A percentile compares a stretch with the other conserved stretches of the same genome.
Conservation (phyloP, 2,113 vertebrate species). For the Micronycteris hirsuta region DNA sequence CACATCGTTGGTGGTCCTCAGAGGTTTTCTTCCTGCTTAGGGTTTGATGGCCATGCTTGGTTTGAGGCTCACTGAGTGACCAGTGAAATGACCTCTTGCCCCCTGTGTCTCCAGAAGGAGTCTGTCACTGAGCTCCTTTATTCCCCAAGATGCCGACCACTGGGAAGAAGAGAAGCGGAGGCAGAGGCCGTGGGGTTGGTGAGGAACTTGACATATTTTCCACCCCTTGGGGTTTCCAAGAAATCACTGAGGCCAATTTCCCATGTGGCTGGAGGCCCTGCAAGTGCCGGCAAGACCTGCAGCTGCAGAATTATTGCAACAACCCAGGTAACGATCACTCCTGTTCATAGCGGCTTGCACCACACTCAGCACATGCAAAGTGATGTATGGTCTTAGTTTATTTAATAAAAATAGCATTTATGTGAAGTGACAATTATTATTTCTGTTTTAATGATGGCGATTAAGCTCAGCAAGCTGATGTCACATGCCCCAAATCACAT, state of each 20-base stretch:
- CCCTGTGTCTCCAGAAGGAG: rapidly evolving
- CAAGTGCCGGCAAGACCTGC: neutral
- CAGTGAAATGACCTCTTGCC: neutral
- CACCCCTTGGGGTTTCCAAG: neutral
- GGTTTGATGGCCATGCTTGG: neutral
- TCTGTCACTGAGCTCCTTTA: neutral
- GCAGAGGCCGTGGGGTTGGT: neutral
- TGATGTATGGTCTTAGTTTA: neutral
- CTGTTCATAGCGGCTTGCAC: neutral
- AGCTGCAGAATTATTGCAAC: neutral
- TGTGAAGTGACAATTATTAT: neutral
- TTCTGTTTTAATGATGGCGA: neutral
- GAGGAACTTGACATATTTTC: neutral
- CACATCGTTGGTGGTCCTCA: neutral
- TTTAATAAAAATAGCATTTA: neutral
- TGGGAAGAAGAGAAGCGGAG: neutral
- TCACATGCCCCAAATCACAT: neutral
- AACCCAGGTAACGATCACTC: neutral
- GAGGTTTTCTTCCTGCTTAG: neutral
- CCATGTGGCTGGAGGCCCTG: neutral
- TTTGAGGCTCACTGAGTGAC: neutral
- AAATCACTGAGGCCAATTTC: neutral
- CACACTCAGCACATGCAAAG: rapidly evolving
- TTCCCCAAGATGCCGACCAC: neutral
- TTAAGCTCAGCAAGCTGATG: rapidly evolving